Evolutionary conservation across 2,888 invertebrate genomes (phyloP), one percentile per base, ranked within the genome.

Genomic region (Ellobium chinense): DNA sequence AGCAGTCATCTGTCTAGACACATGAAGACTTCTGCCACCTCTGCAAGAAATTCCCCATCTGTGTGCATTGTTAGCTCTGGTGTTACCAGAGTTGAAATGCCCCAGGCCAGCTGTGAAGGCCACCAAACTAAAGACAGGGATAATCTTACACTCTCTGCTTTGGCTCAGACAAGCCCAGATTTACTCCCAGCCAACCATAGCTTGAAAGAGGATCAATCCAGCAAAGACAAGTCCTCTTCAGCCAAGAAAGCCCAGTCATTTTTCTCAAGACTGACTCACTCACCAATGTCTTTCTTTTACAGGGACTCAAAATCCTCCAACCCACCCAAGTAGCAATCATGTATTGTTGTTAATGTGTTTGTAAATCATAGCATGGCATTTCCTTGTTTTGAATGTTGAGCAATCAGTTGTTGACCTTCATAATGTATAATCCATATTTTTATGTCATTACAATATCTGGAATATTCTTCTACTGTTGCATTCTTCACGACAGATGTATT

Each of bases 231-330:
- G 36, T 31, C 62, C 31, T 21, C 65, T 14, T 2, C 66, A 0
- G 27, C 56, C 14, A 76, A 76, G 34, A 66, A 68, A 68, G 54
- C 66, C 18, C 78, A 78, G 54, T 78, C 78, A 1, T 65, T 78
- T 34, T 72, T 78, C 34, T 62, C 78, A 36, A 78, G 65, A 31
- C 56, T 78, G 37, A 60, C 78, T 21, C 72, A 78, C 24, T 78
- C 78, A 27, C 72, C 78, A 0, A 31, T 78, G 63, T 63, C 78
- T 56, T 72, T 78, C n/a, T 78, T 78, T 27, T 54, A 58, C 27
- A 78, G 36, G 56, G 78, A 78, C n/a, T 34, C 70, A 5, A 78
- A 78, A 63, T 39, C 68, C 1, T 31, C 62, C 27, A 66, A 58
- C 39, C 31, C 63, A 31, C 70, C 70, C 2, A 78, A 69, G n/a